Evolutionary conservation across 1,140 invertebrate species (phyloP), one percentile per base, ranked within the genome.

Genomic region (Anastrepha obliqua): DNA sequence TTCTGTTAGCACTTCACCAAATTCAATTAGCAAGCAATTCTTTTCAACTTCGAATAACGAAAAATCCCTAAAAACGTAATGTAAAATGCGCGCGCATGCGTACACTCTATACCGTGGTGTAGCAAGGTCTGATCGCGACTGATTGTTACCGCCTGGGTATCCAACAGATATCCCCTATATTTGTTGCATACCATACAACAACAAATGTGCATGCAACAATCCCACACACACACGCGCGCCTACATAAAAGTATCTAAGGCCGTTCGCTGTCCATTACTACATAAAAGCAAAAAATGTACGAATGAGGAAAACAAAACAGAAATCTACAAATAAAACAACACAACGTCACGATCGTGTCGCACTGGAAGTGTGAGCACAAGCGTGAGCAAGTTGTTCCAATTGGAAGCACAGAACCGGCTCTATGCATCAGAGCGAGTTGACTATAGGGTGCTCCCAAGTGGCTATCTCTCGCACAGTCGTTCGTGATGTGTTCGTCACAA

Each of bases 311-410:
- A 81, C 74, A 81, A 81, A 81, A 81, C 74, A n/a, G 74, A 58
- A 58, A 58, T 55, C 67, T 7, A 87, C 47, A 59, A 58, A 85
- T 87, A n/a, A 91, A 90, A 90, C 88, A 89, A 89, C 89, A 89
- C 91, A 92, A 92, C 91, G 6, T 29, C 17, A n/a, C 47, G 47
- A 81, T 81, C 17, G 74, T 81, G 74, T 42, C 67, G 67, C 67
- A 51, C n/a, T 81, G 74, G 74, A 81, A 81, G 17, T 62, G 60
- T 62, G 60, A 62, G 60, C 60, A n/a, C 60, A 62, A 47, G 70
- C 74, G 64, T 59, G 55, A 78, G 58, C 70, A 65, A 20, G 42
- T 39, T 91, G 90, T 89, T 92, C 90, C 89, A 92, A 91, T 91
- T 92, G 91, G 91, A 92, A 91, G 88, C 60, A 87, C 70, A 85